Percentiles rank a stretch among this genome's conserved stretches.
These are phyloP conservation scores for Agrypnus murinus DNA, from an alignment of 2,888 invertebrate species.

Conservation along the genomic window DNA sequence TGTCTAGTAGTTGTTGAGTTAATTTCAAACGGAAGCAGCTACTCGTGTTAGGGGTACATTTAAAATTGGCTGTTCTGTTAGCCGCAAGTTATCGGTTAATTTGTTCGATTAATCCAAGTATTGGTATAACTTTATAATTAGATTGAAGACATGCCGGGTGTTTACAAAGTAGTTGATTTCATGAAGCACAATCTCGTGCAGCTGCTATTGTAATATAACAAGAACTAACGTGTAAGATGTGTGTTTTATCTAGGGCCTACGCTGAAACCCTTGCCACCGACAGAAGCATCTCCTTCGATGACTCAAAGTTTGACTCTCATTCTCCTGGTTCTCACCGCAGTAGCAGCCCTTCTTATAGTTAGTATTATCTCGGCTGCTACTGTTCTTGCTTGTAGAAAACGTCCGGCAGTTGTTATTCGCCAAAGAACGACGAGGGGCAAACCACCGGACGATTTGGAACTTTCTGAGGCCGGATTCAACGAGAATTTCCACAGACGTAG, in stretches of 20 bases:
- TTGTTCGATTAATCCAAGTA: slow-evolving; percentile 30
- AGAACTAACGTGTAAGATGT: too few species aligned
- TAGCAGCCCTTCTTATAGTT: slow-evolving; percentile 67
- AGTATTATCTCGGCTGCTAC: slow-evolving; percentile 66
- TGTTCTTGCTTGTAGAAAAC: slow-evolving; percentile 66
- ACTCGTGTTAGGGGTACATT: slow-evolving; percentile 36
- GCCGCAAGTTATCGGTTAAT: slow-evolving; percentile 31
- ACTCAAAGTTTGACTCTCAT: slow-evolving; percentile 66
- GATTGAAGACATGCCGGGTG: slow-evolving; percentile 19
- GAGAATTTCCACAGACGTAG: slow-evolving; percentile 69
- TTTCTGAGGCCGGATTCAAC: slow-evolving; percentile 69
- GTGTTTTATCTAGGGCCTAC: slow-evolving; percentile 32
- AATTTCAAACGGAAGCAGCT: slow-evolving; percentile 58
- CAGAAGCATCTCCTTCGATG: slow-evolving; percentile 54
- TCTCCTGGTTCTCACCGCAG: slow-evolving; percentile 66
- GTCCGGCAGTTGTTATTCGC: slow-evolving; percentile 59
- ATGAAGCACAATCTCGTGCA: slow-evolving; percentile 14
- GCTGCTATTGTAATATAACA: slow-evolving; percentile 10
- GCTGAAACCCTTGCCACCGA: slow-evolving; percentile 43
- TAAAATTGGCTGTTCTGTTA: slow-evolving; percentile 36
- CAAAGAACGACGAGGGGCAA: slow-evolving; percentile 61
- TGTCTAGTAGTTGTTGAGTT: slow-evolving; percentile 60
- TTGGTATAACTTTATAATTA: slow-evolving; percentile 32
- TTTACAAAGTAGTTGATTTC: slow-evolving; percentile 2
- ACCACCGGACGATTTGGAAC: slow-evolving; percentile 68